These are phyloP conservation scores for Glyphotaelius pellucidus DNA, from an alignment of 2,888 invertebrate species.

Conservation along the genomic window DNA sequence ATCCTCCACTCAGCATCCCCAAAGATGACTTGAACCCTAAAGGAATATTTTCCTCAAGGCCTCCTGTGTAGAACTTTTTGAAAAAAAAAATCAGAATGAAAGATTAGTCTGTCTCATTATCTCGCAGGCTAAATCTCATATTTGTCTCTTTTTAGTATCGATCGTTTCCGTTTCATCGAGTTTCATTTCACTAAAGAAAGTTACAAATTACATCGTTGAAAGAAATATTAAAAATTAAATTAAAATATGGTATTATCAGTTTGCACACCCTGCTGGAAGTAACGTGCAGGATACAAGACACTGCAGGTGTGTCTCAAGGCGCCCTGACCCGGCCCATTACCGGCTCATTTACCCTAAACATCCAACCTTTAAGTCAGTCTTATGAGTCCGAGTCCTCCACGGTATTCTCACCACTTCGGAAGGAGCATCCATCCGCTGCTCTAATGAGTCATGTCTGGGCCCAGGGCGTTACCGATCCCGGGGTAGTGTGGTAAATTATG, in stretches of 20 bases:
- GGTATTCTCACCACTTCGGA: slow-evolving; percentile 41
- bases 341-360: slow-evolving; percentile 62
- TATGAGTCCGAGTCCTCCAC: slow-evolving; percentile 6
- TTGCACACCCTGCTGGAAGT: neutral
- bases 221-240: neutral
- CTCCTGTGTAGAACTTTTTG: no score
- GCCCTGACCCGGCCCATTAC: slow-evolving; percentile 62
- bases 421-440: slow-evolving; percentile 26
- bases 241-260: neutral
- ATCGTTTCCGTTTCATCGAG: no score
- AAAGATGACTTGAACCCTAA: no score
- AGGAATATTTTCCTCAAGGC: no score
- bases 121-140: no score
- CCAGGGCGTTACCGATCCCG: slow-evolving; percentile 37
- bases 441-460: slow-evolving; percentile 47
- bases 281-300: neutral
- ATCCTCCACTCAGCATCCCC: no score
- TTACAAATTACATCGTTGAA: neutral
- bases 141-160: no score
- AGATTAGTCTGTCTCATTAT: no score
- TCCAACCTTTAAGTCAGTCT: slow-evolving; percentile 46
- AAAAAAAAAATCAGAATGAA: no score
- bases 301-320: slow-evolving; percentile 60
- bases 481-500: slow-evolving; percentile 2
- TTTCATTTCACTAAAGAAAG: no score